phyloP scores from a whole-genome alignment of 2,113 vertebrate species.

The Corythornis vintsioides region DNA sequence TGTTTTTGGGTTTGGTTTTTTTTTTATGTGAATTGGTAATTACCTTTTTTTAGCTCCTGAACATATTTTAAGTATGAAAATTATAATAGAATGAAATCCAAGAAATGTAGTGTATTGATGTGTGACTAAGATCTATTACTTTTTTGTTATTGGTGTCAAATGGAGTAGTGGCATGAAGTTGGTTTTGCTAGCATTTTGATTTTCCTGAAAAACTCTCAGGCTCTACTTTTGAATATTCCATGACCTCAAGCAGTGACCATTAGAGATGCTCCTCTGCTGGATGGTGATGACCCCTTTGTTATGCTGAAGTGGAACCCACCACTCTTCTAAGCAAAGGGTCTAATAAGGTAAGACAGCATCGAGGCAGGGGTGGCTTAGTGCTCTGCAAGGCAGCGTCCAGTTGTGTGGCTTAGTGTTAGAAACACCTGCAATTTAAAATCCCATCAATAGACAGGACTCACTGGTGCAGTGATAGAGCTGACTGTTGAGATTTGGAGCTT shows the following conservation, averaged over 20 bases:
- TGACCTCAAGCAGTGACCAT: background rate
- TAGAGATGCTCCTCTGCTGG: background rate
- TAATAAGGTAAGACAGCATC: background rate
- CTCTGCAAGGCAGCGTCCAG: background rate
- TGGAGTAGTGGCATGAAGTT: background rate
- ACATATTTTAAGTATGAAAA: background rate
- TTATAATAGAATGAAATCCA: background rate
- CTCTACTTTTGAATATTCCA: background rate
- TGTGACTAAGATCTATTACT: background rate
- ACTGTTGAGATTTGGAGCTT: rapidly evolving
- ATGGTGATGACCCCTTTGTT: background rate
- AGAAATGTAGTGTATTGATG: background rate
- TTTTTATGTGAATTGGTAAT: background rate
- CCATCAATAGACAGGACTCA: rapidly evolving
- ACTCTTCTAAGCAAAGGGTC: background rate
- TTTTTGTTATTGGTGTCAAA: background rate
- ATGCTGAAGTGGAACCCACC: background rate
- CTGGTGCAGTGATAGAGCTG: background rate
- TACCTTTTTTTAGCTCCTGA: background rate
- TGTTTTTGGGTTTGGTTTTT: background rate
- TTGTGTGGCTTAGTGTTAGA: background rate
- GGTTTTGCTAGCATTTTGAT: background rate
- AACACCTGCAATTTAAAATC: background rate
- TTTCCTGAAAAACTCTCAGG: background rate
- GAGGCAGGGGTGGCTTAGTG: background rate